Base-by-base conservation (phyloP, 2,113 vertebrate genomes). In the Paraplagusia blochii region DNA sequence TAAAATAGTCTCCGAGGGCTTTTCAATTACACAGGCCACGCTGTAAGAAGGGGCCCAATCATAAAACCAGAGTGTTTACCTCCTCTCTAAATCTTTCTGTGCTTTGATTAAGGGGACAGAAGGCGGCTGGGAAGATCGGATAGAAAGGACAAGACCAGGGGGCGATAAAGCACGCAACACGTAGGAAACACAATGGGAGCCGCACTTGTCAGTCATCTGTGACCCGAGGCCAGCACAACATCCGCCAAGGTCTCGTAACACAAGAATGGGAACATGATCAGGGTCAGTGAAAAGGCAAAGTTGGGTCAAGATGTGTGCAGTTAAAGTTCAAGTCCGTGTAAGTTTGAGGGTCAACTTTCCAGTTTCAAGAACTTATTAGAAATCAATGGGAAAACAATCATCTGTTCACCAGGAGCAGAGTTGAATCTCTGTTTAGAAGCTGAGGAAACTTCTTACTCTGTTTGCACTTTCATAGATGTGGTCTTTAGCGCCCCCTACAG, bases 51-150 rank as follows among this genome's bases (percentile, higher is more conserved):
- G 83, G 84, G 79, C 74, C 71, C 86, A 87, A 87, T 83, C 81
- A 86, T 81, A 87, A 89, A 90, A 87, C 86, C 88, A 85, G 73
- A 75, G 60, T 80, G 85, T 88, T 86, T 80, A 86, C 79, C 80
- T 86, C 86, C 75, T 81, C 81, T 80, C 72, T 85, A 84, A 84
- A 88, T 88, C 75, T 86, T 77, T 69, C 75, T 73, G 54, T 42
- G 75, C 76, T 83, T 80, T 86, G 85, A 86, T 84, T 80, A 65
- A 84, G 77, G 78, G 79, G 80, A 72, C 57, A 77, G 71, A 65
- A 61, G 63, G 69, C 48, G 36, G 67, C 62, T 54, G 65, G 72
- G 79, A 68, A 58, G 63, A 62, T 39, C 46, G 56, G 53, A 69
- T 19, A 40, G 58, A 68, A 48, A 48, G 50, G 58, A 66, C 56